These are phyloP conservation scores for Drosophila bifasciata DNA, from an alignment of 1,140 invertebrate genomes.

Conservation along the genomic window DNA sequence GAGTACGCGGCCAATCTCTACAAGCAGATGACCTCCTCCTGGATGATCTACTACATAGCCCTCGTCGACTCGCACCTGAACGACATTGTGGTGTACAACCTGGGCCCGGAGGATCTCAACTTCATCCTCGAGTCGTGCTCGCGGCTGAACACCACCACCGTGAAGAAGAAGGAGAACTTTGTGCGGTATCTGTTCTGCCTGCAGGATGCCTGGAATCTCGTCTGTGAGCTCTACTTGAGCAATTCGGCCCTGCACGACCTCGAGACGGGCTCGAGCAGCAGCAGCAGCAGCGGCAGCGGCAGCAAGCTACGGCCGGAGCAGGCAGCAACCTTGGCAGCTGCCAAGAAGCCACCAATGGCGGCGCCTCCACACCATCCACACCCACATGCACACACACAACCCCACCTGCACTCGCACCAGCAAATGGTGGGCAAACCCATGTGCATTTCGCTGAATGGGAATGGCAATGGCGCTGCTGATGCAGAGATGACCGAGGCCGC, in stretches of 20 bases:
- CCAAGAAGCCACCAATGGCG: conserved; percentile 31
- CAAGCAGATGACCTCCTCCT: conserved; percentile 95
- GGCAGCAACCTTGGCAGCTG: conserved; percentile 11
- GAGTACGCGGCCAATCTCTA: conserved; percentile 96
- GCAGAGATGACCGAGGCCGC: conserved; percentile 36
- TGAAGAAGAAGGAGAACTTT: conserved; percentile 86
- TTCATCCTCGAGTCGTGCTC: conserved; percentile 87
- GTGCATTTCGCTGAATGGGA: conserved; percentile 68
- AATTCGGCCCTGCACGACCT: conserved; percentile 85
- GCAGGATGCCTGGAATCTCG: conserved; percentile 86
- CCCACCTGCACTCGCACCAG: conserved; percentile 8
- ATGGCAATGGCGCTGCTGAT: conserved; percentile 32
- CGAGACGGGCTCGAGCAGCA: conserved; percentile 79
- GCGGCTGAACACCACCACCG: conserved; percentile 85
- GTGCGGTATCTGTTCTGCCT: conserved; percentile 86
- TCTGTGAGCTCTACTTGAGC: conserved; percentile 85
- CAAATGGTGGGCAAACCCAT: conserved; percentile 54
- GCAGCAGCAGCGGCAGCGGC: conserved; percentile 41
- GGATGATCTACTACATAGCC: conserved; percentile 94
- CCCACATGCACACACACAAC: background rate
- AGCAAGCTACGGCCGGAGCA: conserved; percentile 1
- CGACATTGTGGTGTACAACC: conserved; percentile 86
- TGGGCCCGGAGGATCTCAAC: conserved; percentile 88
- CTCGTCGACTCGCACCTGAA: conserved; percentile 92
- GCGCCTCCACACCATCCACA: conserved; percentile 26